phyloP scores from a whole-genome alignment of 2,797 vertebrate genomes.

The Xiphophorus birchmanni region DNA sequence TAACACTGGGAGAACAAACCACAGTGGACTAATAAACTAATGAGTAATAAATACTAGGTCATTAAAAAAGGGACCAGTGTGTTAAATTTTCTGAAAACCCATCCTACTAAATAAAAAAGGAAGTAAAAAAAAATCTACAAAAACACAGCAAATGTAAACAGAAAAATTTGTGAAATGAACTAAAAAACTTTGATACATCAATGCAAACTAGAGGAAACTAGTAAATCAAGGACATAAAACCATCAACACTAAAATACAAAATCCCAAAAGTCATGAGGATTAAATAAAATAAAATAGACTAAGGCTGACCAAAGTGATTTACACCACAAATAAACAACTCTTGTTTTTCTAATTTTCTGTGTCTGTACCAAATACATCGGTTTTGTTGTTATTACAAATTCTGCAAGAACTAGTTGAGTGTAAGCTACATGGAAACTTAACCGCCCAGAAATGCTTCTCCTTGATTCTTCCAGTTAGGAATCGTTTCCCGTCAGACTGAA shows the following conservation, averaged over 20 bases:
- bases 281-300: neutral
- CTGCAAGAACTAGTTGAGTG: no score
- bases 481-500: no score
- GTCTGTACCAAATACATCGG: no score
- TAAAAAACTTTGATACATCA: neutral
- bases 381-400: no score
- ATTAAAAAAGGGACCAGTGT: neutral
- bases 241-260: neutral
- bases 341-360: no score
- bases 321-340: no score
- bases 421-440: no score
- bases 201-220: no score
- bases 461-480: no score
- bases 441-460: no score
- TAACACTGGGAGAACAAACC: neutral
- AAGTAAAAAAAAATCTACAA: neutral
- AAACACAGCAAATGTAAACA: neutral
- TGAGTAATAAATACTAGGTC: neutral
- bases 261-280: neutral
- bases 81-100: neutral
- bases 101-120: neutral
- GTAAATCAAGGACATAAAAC: neutral
- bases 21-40: neutral
- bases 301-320: no score
- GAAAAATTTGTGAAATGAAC: neutral